These are phyloP conservation scores for Myanophis thanlyinensis DNA, from an alignment of 2,113 vertebrate genomes.

Conservation along the genomic window DNA sequence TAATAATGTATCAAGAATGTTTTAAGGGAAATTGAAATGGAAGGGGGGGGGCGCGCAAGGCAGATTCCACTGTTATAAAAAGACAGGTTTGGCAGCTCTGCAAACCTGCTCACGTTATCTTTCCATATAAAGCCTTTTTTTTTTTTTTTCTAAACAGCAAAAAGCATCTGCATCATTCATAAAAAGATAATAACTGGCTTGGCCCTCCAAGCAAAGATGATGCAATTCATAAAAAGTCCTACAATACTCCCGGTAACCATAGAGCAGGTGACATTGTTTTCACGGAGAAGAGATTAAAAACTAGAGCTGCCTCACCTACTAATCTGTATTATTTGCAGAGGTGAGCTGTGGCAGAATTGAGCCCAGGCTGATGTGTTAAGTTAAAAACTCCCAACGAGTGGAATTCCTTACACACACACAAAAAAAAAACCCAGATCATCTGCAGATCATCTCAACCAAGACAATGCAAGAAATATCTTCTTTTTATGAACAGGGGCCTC, in stretches of 20 bases:
- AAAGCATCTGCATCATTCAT: constrained; percentile 14
- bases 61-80: constrained; percentile 7
- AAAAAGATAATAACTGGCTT: constrained; percentile 18
- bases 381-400: neutral
- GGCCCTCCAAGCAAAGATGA: constrained; percentile 5
- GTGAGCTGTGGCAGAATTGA: neutral
- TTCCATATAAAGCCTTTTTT: constrained; percentile 3
- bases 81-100: constrained; percentile 1
- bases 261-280: neutral
- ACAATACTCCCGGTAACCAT: neutral
- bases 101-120: constrained; percentile 32
- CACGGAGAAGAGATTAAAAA: neutral
- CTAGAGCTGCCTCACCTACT: neutral
- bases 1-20: neutral
- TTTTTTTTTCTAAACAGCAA: constrained; percentile 36
- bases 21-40: constrained; percentile 35
- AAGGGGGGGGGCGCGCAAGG: constrained; percentile 14
- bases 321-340: neutral
- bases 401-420: too few relatives aligned
- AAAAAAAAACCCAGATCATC: neutral
- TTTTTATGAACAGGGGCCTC: neutral
- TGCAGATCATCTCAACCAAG: rapidly evolving
- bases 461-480: constrained; percentile 11
- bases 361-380: neutral
- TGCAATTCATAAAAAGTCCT: constrained; percentile 10